Conservation (phyloP, 2,797 vertebrate genomes). For the Phalloptychus januarius region DNA sequence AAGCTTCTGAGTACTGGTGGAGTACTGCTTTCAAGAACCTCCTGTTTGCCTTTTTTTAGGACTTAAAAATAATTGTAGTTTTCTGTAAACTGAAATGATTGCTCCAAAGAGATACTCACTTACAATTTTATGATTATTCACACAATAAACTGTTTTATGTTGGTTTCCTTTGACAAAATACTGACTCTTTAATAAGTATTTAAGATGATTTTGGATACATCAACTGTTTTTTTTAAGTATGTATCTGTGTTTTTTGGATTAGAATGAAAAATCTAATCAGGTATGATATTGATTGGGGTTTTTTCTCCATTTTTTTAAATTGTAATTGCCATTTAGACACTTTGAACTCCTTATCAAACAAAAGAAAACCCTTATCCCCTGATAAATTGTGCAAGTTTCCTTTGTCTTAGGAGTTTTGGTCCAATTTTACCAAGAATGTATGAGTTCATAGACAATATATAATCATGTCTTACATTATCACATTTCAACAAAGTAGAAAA, state of each 20-base stretch:
- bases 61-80: too few relatives aligned
- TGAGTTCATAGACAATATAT: too few relatives aligned
- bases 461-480: not conserved
- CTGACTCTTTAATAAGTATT: not conserved
- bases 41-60: too few relatives aligned
- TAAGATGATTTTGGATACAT: not conserved
- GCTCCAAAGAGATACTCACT: not conserved
- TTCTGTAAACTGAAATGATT: too few relatives aligned
- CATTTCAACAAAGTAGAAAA: not conserved
- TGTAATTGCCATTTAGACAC: not conserved
- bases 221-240: not conserved
- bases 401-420: too few relatives aligned
- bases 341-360: not conserved
- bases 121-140: not conserved
- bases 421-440: too few relatives aligned
- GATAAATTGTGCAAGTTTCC: too few relatives aligned
- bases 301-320: not conserved
- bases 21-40: not conserved
- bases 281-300: too few relatives aligned
- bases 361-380: not conserved
- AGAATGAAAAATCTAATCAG: not conserved
- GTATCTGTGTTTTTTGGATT: not conserved
- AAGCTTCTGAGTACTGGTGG: not conserved
- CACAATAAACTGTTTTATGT: not conserved
- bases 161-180: not conserved